Conservation (phyloP, 2,888 invertebrate genomes). For the Plutella xylostella region DNA sequence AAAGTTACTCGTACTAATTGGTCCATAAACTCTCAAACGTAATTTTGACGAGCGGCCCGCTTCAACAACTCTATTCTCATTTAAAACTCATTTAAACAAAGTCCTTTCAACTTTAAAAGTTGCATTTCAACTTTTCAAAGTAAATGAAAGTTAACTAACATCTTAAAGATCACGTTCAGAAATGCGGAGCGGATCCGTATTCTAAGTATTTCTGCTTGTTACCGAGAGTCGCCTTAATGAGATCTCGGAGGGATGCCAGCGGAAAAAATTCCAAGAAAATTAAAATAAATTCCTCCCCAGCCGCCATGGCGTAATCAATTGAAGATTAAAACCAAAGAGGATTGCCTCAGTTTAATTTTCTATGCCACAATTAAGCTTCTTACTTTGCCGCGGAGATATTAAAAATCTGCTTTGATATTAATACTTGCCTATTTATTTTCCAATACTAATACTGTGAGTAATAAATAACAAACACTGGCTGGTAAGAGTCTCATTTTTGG, state of each 20-base stretch:
- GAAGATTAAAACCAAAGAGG: constrained; percentile 34
- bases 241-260: constrained; percentile 29
- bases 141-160: constrained; percentile 13
- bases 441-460: constrained; percentile 1
- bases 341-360: constrained; percentile 14
- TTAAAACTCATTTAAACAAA: too few species aligned
- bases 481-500: background rate
- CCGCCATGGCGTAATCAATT: constrained; percentile 45
- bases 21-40: too few species aligned
- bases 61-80: too few species aligned
- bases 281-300: constrained; percentile 38
- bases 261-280: constrained; percentile 35
- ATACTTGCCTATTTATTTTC: constrained; percentile 1
- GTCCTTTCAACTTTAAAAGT: too few species aligned
- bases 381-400: constrained; percentile 4
- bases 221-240: constrained; percentile 35
- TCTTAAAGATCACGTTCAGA: constrained; percentile 19
- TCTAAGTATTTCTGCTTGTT: constrained; percentile 22
- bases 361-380: constrained; percentile 8
- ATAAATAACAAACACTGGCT: constrained; percentile 3
- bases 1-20: too few species aligned
- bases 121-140: too few species aligned
- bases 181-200: constrained; percentile 11
- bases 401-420: constrained; percentile 2
- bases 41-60: too few species aligned